These are phyloP conservation scores for Hippocampus kuda DNA, from an alignment of 2,797 vertebrate genomes.

Conservation along the genomic window DNA sequence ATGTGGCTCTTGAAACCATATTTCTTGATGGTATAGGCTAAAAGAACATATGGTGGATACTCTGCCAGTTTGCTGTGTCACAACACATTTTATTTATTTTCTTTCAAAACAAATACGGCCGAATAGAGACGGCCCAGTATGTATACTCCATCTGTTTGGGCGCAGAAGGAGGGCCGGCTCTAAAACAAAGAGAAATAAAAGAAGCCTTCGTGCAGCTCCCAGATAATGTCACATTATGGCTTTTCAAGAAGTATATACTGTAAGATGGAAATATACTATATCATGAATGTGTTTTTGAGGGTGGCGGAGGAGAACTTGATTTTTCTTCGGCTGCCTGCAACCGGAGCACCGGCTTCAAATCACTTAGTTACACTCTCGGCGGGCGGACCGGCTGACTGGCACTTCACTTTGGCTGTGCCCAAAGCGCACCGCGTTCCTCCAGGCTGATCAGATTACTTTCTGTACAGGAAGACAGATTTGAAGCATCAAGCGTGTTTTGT, in stretches of 20 bases:
- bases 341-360: slow-evolving; percentile 35
- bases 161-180: slow-evolving; percentile 29
- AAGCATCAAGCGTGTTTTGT: slow-evolving; percentile 47
- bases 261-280: slow-evolving; percentile 26
- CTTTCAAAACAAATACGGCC: not conserved
- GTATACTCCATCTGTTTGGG: slow-evolving; percentile 45
- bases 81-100: slow-evolving; percentile 4
- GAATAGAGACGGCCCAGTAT: not conserved
- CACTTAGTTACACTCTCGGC: slow-evolving; percentile 54
- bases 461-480: slow-evolving; percentile 53
- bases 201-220: slow-evolving; percentile 23
- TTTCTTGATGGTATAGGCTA: not conserved
- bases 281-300: slow-evolving; percentile 10
- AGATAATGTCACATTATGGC: slow-evolving; percentile 19
- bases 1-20: not conserved
- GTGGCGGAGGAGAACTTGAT: slow-evolving; percentile 23
- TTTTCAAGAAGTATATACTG: slow-evolving; percentile 9
- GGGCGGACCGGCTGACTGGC: slow-evolving; percentile 49
- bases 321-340: slow-evolving; percentile 30
- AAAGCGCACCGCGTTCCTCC: slow-evolving; percentile 56
- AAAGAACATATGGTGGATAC: not conserved
- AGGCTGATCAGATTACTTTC: slow-evolving; percentile 54
- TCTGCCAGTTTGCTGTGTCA: not conserved
- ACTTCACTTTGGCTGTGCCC: slow-evolving; percentile 60
- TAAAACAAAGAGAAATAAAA: slow-evolving; percentile 30